Conservation (phyloP, 2,113 vertebrate species). For the Ancistrus triradiatus region DNA sequence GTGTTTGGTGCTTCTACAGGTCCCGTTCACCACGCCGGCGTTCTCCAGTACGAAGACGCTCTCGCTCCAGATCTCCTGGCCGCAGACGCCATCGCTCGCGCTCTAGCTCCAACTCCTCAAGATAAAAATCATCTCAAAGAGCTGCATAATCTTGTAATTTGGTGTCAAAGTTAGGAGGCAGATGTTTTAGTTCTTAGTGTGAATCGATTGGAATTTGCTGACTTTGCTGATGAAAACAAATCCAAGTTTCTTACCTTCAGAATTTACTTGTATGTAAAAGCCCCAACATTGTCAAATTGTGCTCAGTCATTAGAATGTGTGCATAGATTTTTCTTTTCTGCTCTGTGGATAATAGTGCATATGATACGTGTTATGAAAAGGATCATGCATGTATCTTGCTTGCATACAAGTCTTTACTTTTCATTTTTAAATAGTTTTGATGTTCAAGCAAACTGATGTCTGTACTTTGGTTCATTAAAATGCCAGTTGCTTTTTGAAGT, state of each 20-base stretch:
- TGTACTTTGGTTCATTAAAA: conserved; percentile 7
- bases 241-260: background rate
- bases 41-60: conserved; percentile 86
- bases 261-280: conserved; percentile 3
- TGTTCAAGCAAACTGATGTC: background rate
- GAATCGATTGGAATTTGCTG: background rate
- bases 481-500: background rate
- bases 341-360: background rate
- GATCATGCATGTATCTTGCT: background rate
- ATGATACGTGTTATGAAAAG: background rate
- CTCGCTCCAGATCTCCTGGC: conserved; percentile 86
- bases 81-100: conserved; percentile 92
- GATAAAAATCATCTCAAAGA: conserved; percentile 64
- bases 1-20: conserved; percentile 55
- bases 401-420: background rate
- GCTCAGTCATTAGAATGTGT: background rate
- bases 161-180: background rate
- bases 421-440: conserved; percentile 4
- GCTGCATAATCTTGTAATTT: background rate
- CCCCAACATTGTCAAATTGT: background rate
- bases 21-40: conserved; percentile 90
- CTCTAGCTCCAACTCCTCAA: conserved; percentile 96
- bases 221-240: background rate
- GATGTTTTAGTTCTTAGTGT: background rate
- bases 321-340: background rate